Evolutionary conservation across 2,113 vertebrate species (phyloP), one percentile per base, ranked within the genome.

Genomic region (Crotalus tigris): DNA sequence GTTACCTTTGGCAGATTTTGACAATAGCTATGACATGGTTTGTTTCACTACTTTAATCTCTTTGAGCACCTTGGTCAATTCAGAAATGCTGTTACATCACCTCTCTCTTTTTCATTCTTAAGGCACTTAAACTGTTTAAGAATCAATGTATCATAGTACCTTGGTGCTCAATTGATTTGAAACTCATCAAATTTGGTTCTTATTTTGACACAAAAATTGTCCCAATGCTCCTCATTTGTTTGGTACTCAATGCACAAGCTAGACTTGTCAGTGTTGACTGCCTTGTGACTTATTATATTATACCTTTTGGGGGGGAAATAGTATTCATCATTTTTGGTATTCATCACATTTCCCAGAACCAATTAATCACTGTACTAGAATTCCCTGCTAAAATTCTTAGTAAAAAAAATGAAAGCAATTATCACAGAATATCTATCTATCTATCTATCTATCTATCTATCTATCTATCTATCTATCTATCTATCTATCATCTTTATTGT

Each of bases 1-100:
- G 29, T 61, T 55, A 59, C 55, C 46, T 93, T 93, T 90, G 69
- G 92, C 55, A 93, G 88, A 86, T 57, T 92, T 92, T 92, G 54
- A 85, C 53, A 86, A 93, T 53, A 8, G 4, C 85, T 53, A 46
- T 61, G 55, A 86, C 51, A 57, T 90, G 59, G 59, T 93, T 90
- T 59, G 21, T 93, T 90, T 90, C 29, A 53, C 51, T 90, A 86
- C 39, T 86, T 88, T 92, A 92, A 92, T 89, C 88, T 24, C 51
- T 85, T 19, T 85, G 39, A 49, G 53, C 92, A 85, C n/a, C 87
- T 92, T 44, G 59, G 69, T 49, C 69, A 93, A 93, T 93, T 93
- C 55, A 90, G 69, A 90, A n/a, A 90, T 93, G 88, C 54, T 92
- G 85, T 92, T 90, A 85, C 53, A 69, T 90, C 29, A 53, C 39